phyloP scores from a whole-genome alignment of 2,113 vertebrate genomes.

The Andinoacara biseriatus region DNA sequence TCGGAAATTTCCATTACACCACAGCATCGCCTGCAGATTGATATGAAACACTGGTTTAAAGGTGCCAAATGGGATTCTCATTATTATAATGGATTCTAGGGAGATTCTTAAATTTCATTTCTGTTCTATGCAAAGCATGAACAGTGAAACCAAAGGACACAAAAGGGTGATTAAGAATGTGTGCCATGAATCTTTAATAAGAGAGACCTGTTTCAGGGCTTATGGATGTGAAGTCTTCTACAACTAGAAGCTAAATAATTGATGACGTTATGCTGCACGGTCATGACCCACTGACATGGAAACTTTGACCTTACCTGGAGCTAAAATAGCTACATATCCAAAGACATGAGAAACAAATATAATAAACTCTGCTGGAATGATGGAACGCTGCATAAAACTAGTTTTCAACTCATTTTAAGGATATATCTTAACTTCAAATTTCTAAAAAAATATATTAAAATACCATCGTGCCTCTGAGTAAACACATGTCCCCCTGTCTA shows the following conservation, averaged over 20 bases:
- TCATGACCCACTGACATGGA: slow-evolving; percentile 70
- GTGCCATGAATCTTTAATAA: slow-evolving; percentile 76
- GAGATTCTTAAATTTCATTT: slow-evolving; percentile 59
- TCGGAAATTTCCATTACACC: slow-evolving; percentile 23
- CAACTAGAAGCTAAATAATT: slow-evolving; percentile 69
- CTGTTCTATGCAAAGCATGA: slow-evolving; percentile 34
- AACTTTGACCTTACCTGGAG: slow-evolving; percentile 51
- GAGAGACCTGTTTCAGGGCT: slow-evolving; percentile 58
- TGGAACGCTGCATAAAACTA: not conserved
- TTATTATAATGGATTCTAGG: slow-evolving; percentile 48
- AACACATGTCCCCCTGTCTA: not conserved
- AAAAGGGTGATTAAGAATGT: slow-evolving; percentile 67
- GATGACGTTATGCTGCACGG: slow-evolving; percentile 48
- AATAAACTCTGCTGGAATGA: slow-evolving; percentile 5
- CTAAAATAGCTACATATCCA: slow-evolving; percentile 7
- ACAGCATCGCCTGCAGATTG: slow-evolving; percentile 2
- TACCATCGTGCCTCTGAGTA: not conserved
- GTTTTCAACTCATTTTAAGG: not conserved
- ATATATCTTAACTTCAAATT: not conserved
- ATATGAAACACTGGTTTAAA: slow-evolving; percentile 32
- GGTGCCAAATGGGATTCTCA: slow-evolving; percentile 41
- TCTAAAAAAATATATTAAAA: not conserved
- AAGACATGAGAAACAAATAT: slow-evolving; percentile 17
- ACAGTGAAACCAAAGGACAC: slow-evolving; percentile 63
- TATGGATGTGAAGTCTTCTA: slow-evolving; percentile 45